These are phyloP conservation scores for Pantherophis vulpinus DNA, from an alignment of 2,797 vertebrate species.

Conservation along the genomic window DNA sequence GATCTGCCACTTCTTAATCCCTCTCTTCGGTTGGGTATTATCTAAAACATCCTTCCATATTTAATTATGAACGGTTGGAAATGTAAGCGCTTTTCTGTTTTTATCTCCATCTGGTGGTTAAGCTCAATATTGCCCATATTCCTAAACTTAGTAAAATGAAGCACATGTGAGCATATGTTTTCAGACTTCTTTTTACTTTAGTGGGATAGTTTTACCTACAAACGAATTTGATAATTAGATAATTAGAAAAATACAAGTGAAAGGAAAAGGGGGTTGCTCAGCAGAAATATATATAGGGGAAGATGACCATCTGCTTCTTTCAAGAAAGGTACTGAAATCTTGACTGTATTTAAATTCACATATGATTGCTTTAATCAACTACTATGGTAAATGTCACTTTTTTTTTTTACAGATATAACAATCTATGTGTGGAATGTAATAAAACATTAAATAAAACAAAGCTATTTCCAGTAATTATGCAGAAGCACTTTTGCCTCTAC, in stretches of 20 bases:
- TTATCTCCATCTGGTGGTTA: conserved; percentile 11
- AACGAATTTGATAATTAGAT: not conserved
- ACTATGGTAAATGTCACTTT: not conserved
- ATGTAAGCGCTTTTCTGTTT: not conserved
- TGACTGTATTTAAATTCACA: not conserved
- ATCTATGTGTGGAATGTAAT: not conserved
- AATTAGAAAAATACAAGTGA: not conserved
- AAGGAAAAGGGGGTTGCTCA: not conserved
- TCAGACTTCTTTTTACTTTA: not conserved
- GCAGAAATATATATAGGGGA: not conserved
- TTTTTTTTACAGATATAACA: not conserved
- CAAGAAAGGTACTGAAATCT: not conserved
- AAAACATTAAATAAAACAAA: not conserved
- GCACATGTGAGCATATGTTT: not conserved
- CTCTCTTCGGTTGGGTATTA: not conserved
- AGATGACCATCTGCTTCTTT: not conserved
- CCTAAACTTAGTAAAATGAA: not conserved
- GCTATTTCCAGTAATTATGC: not conserved
- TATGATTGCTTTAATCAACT: not conserved
- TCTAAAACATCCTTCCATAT: not conserved
- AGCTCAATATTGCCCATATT: not conserved
- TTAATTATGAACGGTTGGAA: not conserved
- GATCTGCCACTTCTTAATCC: not conserved
- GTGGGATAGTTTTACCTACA: not conserved
- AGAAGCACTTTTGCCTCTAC: not conserved